These are phyloP conservation scores for Sphaerophoria rueppellii DNA, from an alignment of 2,888 invertebrate species.

Conservation along the genomic window DNA sequence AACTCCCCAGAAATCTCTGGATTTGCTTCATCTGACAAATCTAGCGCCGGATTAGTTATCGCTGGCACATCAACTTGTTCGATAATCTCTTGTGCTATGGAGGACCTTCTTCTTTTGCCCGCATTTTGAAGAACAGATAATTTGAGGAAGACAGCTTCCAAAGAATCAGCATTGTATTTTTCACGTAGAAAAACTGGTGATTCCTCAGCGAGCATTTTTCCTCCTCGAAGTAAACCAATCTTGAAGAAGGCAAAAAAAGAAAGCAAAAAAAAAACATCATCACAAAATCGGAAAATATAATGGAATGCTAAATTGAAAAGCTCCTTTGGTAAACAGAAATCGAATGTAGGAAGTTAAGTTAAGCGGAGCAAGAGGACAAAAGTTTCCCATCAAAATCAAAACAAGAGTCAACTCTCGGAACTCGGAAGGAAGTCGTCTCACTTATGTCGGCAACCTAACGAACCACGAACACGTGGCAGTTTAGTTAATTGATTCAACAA, in stretches of 20 bases:
- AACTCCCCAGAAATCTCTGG: slow-evolving; percentile 93
- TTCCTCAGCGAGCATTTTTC: slow-evolving; percentile 92
- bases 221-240: slow-evolving; percentile 93
- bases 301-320: slow-evolving; percentile 36
- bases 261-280: slow-evolving; percentile 3
- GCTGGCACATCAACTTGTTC: slow-evolving; percentile 86
- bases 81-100: slow-evolving; percentile 89
- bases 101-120: slow-evolving; percentile 90
- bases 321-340: slow-evolving; percentile 62
- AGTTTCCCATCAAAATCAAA: slow-evolving; percentile 31
- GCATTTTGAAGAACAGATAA: slow-evolving; percentile 91
- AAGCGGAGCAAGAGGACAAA: slow-evolving; percentile 38
- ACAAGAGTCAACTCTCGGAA: slow-evolving; percentile 45
- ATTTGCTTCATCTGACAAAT: slow-evolving; percentile 86
- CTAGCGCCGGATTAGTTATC: slow-evolving; percentile 86
- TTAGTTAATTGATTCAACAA: slow-evolving; percentile 80
- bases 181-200: slow-evolving; percentile 88
- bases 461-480: slow-evolving; percentile 80
- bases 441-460: slow-evolving; percentile 70
- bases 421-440: slow-evolving; percentile 53
- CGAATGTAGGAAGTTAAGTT: slow-evolving; percentile 48
- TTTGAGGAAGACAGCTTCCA: slow-evolving; percentile 92
- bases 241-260: slow-evolving; percentile 77
- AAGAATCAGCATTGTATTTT: slow-evolving; percentile 87
- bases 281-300: slow-evolving; percentile 36